phyloP scores from a whole-genome alignment of 2,797 vertebrate species.

The Oryzias sinensis region DNA sequence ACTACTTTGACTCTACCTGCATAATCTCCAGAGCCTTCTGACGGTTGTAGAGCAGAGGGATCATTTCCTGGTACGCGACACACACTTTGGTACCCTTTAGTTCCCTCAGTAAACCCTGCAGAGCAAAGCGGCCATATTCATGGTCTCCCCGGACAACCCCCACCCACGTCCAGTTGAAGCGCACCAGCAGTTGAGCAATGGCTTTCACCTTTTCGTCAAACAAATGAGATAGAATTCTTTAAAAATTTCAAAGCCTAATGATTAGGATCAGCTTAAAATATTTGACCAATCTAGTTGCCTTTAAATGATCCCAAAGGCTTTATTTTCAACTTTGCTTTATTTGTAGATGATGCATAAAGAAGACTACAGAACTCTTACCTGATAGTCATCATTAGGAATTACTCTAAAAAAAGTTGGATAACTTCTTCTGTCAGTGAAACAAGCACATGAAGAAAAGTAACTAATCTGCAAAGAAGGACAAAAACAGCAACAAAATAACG shows the following conservation, averaged over 20 bases:
- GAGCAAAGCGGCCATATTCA: constrained; percentile 76
- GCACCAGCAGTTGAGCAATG: constrained; percentile 71
- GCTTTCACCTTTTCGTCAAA: constrained; percentile 69
- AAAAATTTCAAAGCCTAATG: too few relatives aligned
- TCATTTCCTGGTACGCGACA: constrained; percentile 76
- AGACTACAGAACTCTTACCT: constrained; percentile 41
- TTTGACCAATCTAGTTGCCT: too few relatives aligned
- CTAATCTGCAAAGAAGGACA: constrained; percentile 65
- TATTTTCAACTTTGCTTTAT: too few relatives aligned
- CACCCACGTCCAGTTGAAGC: constrained; percentile 77
- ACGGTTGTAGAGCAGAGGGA: constrained; percentile 70
- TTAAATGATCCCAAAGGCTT: too few relatives aligned
- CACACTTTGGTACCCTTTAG: constrained; percentile 67
- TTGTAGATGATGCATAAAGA: too few relatives aligned
- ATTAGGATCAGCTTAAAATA: too few relatives aligned
- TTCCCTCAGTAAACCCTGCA: constrained; percentile 73
- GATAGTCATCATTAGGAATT: constrained; percentile 78
- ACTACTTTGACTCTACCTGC: constrained; percentile 38
- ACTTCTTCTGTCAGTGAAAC: constrained; percentile 70
- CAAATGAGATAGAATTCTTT: background rate
- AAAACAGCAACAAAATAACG: background rate
- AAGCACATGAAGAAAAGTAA: constrained; percentile 79
- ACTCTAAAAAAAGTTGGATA: constrained; percentile 79
- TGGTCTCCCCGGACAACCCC: constrained; percentile 75
- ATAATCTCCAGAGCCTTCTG: constrained; percentile 69